Percentiles rank a stretch among this genome's conserved stretches.
These are phyloP conservation scores for Lucilia cuprina DNA, from an alignment of 1,140 invertebrate species.

Conservation along the genomic window DNA sequence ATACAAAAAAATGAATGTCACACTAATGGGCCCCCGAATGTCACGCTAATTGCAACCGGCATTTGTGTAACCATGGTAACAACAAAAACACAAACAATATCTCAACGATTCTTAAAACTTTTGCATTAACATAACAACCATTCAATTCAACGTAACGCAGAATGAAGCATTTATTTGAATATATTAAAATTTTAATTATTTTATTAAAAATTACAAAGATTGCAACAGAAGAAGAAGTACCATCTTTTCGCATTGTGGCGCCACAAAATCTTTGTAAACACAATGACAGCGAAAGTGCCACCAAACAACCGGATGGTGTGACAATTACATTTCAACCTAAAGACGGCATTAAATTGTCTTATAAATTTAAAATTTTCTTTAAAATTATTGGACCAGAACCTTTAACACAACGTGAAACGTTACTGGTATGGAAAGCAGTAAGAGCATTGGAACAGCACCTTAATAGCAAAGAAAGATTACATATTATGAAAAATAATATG, in stretches of 20 bases:
- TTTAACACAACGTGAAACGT: constrained; percentile 20
- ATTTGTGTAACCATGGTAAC: not conserved
- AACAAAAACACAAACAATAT: not conserved
- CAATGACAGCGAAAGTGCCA: not conserved
- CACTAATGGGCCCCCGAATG: not conserved
- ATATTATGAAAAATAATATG: constrained; percentile 30
- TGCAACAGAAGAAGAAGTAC: constrained; percentile 12
- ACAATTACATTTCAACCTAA: constrained; percentile 26
- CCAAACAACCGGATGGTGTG: not conserved
- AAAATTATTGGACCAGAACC: constrained; percentile 10
- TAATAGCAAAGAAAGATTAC: constrained; percentile 20
- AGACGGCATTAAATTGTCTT: constrained; percentile 32
- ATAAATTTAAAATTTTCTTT: constrained; percentile 36
- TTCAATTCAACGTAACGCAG: not conserved
- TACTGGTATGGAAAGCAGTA: constrained; percentile 28
- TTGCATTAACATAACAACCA: not conserved
- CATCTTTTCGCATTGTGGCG: constrained; percentile 35
- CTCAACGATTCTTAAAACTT: not conserved
- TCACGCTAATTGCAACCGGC: not conserved
- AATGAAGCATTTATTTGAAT: not conserved
- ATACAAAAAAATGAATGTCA: no score
- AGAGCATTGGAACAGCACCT: constrained; percentile 20
- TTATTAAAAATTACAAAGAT: not conserved
- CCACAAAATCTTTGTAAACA: constrained; percentile 34
- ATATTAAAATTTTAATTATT: not conserved